Percentiles rank a stretch among this genome's conserved stretches.
Evolutionary conservation across 2,888 invertebrate genomes (phyloP).

Genomic region (Drosophila phalerata): DNA sequence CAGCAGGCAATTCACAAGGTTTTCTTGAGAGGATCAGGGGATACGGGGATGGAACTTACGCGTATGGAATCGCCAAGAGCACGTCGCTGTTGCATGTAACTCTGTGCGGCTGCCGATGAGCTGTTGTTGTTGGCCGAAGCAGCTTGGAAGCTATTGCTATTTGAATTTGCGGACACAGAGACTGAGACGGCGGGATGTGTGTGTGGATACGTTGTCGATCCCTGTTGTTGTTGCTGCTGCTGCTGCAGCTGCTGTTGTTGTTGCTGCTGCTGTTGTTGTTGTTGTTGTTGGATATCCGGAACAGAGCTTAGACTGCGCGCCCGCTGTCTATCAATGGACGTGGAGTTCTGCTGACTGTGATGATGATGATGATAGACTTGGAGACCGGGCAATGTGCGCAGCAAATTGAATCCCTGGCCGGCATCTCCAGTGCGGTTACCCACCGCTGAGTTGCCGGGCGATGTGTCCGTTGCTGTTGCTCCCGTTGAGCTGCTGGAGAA

Average conservation of each 20-base stretch:
- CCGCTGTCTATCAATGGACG: slow-evolving; percentile 90
- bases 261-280: slow-evolving; percentile 76
- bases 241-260: slow-evolving; percentile 64
- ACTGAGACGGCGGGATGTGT: slow-evolving; percentile 70
- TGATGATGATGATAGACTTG: slow-evolving; percentile 86
- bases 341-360: slow-evolving; percentile 77
- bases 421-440: slow-evolving; percentile 62
- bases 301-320: slow-evolving; percentile 94
- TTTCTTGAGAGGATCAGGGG: too few species aligned
- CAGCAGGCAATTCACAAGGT: background rate
- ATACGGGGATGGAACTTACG: slow-evolving; percentile 49
- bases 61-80: slow-evolving; percentile 75
- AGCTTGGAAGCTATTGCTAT: slow-evolving; percentile 68
- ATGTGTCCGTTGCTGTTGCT: slow-evolving; percentile 57
- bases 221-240: slow-evolving; percentile 62
- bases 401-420: slow-evolving; percentile 88
- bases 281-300: slow-evolving; percentile 88
- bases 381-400: slow-evolving; percentile 90
- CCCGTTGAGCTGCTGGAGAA: slow-evolving; percentile 90
- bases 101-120: slow-evolving; percentile 66
- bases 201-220: slow-evolving; percentile 82
- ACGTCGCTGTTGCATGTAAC: slow-evolving; percentile 73
- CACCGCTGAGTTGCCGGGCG: slow-evolving; percentile 47
- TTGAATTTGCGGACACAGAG: slow-evolving; percentile 66
- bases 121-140: slow-evolving; percentile 73